A percentile compares a stretch with the other conserved stretches of the same genome.
Conservation (phyloP, 2,888 invertebrate genomes). For the Vannuccia rotundouncinata region DNA sequence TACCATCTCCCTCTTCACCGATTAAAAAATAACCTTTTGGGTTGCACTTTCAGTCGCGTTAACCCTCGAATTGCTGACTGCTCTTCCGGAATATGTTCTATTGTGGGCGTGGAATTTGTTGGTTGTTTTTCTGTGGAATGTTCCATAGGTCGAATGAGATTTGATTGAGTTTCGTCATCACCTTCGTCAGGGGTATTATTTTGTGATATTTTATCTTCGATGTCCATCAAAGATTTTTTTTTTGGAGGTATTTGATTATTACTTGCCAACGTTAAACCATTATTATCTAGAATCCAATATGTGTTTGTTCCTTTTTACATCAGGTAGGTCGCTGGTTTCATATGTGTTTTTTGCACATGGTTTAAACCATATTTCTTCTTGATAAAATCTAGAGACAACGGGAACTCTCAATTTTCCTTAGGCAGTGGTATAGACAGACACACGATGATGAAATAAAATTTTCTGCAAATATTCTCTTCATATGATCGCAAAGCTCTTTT, state of each 20-base stretch:
- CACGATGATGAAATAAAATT: conserved; percentile 33
- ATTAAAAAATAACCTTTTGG: background rate
- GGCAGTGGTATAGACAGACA: conserved; percentile 16
- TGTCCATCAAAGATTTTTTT: background rate
- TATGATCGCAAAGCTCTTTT: conserved; percentile 20
- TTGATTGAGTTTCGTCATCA: conserved; percentile 21
- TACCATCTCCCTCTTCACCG: background rate
- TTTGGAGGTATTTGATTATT: background rate
- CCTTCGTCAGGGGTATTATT: background rate
- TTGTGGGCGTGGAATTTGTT: background rate
- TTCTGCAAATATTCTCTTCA: conserved; percentile 22
- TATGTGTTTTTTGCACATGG: conserved; percentile 6
- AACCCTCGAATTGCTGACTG: background rate
- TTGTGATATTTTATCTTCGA: background rate
- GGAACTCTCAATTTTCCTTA: conserved; percentile 4
- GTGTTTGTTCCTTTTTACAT: conserved; percentile 35
- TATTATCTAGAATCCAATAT: conserved; percentile 20
- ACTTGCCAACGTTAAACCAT: conserved; percentile 25
- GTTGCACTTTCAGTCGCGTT: conserved; percentile 18
- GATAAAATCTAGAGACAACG: conserved; percentile 1
- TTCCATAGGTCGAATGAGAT: conserved; percentile 10
- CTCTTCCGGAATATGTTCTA: conserved; percentile 9
- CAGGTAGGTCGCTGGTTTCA: background rate
- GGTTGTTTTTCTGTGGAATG: background rate
- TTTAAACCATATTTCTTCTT: conserved; percentile 13